Percentiles rank a stretch among this genome's conserved stretches.
These are phyloP conservation scores for Calcarius ornatus DNA, from an alignment of 2,113 vertebrate genomes.

Conservation along the genomic window DNA sequence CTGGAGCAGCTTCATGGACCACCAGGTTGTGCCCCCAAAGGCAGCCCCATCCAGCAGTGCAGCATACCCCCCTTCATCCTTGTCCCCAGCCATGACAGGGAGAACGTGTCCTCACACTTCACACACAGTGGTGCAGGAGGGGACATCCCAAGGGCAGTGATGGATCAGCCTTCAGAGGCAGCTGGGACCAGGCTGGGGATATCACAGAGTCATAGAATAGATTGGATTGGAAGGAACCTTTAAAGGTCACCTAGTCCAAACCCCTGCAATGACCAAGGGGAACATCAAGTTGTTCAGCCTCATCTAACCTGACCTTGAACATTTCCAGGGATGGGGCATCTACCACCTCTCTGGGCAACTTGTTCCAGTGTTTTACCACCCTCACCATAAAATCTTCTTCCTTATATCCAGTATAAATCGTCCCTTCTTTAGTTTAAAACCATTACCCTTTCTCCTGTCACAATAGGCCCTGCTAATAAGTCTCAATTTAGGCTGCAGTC, in stretches of 20 bases:
- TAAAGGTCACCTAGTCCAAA: background rate
- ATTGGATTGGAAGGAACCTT: background rate
- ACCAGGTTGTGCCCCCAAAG: background rate
- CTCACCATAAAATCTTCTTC: background rate
- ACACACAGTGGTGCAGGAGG: background rate
- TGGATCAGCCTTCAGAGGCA: background rate
- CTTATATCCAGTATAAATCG: background rate
- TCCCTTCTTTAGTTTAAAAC: background rate
- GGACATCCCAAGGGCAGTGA: background rate
- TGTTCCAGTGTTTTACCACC: background rate
- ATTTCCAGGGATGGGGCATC: background rate
- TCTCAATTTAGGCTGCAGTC: background rate
- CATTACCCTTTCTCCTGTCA: background rate
- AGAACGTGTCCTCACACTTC: background rate
- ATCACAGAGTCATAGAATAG: background rate
- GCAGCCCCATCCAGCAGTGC: background rate
- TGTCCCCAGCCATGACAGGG: rapidly evolving
- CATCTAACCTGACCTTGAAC: background rate
- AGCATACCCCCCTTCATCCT: background rate
- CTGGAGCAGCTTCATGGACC: background rate
- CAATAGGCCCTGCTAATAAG: background rate
- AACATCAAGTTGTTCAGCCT: background rate
- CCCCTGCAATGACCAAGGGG: background rate
- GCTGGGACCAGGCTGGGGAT: background rate
- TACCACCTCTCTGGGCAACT: background rate